A percentile compares a stretch with the other conserved stretches of the same genome.
Conservation (phyloP, 2,888 invertebrate genomes). For the Acronicta aceris region DNA sequence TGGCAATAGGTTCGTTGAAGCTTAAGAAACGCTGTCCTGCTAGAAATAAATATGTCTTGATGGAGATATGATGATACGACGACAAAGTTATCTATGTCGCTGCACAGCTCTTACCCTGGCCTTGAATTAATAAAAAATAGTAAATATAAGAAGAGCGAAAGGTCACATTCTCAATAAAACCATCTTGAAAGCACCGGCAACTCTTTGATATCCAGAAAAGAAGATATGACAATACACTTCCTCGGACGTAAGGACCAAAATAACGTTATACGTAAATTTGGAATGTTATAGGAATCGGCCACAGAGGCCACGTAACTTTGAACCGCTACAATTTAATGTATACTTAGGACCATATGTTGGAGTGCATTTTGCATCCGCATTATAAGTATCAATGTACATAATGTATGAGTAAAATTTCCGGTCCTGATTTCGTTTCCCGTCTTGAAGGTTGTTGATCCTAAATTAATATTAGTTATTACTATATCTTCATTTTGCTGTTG, state of each 20-base stretch:
- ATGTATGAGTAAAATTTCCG: slow-evolving; percentile 48
- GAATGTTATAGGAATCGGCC: slow-evolving; percentile 12
- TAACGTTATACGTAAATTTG: neutral
- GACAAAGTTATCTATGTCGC: no score
- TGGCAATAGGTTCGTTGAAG: no score
- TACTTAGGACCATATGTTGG: slow-evolving; percentile 48
- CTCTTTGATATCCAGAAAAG: no score
- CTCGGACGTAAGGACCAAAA: slow-evolving; percentile 4
- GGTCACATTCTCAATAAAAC: no score
- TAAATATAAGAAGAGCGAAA: no score
- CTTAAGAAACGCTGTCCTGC: no score
- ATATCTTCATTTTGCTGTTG: neutral
- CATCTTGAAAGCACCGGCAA: no score
- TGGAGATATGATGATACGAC: no score
- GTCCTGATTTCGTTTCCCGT: slow-evolving; percentile 39
- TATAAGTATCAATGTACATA: slow-evolving; percentile 49
- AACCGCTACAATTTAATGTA: slow-evolving; percentile 33
- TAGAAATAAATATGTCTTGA: no score
- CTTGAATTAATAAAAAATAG: no score
- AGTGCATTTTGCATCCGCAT: slow-evolving; percentile 54
- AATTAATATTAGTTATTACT: slow-evolving; percentile 32
- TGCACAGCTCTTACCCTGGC: no score
- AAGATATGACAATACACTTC: neutral
- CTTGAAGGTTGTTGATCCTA: slow-evolving; percentile 42
- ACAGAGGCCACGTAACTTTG: slow-evolving; percentile 25